Conservation (phyloP, 2,797 vertebrate genomes). For the Onychomys torridus region DNA sequence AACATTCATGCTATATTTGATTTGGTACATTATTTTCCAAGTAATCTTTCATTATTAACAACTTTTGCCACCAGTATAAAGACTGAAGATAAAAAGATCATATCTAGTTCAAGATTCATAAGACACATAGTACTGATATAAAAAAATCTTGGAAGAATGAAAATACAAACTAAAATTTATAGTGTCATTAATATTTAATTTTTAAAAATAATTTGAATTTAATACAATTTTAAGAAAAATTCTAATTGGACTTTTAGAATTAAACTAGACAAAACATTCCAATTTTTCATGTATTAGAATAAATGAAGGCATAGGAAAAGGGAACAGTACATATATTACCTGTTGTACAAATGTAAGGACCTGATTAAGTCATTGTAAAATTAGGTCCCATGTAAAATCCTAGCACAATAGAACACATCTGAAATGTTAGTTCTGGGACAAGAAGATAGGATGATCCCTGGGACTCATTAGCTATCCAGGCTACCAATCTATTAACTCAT, state of each 20-base stretch:
- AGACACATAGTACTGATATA: neutral
- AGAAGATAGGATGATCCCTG: neutral
- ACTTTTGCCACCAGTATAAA: neutral
- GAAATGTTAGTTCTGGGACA: neutral
- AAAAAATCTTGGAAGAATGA: neutral
- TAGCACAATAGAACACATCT: neutral
- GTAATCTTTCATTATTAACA: neutral
- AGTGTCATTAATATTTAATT: neutral
- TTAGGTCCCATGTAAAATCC: neutral
- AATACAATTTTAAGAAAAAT: neutral
- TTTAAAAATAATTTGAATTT: slow-evolving; percentile 6
- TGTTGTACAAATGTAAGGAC: neutral
- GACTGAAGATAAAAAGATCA: neutral
- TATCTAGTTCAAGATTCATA: neutral
- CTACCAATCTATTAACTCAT: neutral
- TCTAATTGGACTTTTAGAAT: neutral
- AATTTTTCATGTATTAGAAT: neutral
- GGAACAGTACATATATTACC: too few species aligned
- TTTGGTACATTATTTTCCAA: neutral
- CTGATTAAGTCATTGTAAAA: neutral
- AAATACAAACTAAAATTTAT: neutral
- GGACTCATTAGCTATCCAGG: neutral
- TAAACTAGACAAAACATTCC: neutral
- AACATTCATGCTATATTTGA: slow-evolving; percentile 34
- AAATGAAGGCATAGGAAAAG: neutral